These are phyloP conservation scores for Odontophorus gujanensis DNA, from an alignment of 2,113 vertebrate genomes.

Conservation along the genomic window DNA sequence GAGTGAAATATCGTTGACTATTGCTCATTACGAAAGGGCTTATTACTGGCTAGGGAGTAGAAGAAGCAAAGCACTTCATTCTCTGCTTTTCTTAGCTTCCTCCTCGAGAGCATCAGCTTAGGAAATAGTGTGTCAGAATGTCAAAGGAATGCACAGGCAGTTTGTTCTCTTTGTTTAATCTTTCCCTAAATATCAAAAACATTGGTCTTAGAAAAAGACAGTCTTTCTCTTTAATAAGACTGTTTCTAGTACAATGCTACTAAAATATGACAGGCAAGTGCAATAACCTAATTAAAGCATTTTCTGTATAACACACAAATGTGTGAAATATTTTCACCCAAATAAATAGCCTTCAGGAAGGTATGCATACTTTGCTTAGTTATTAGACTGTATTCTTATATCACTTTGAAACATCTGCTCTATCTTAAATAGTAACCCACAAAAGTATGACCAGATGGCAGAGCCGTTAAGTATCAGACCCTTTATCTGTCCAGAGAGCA, in stretches of 20 bases:
- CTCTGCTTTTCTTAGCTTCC: constrained; percentile 49
- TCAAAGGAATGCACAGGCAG: constrained; percentile 59
- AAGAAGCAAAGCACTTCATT: constrained; percentile 34
- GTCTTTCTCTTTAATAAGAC: constrained; percentile 67
- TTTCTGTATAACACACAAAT: constrained; percentile 14
- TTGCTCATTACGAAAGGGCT: constrained; percentile 64
- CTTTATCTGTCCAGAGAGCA: constrained; percentile 52
- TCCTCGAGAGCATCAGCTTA: constrained; percentile 27
- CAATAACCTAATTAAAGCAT: constrained; percentile 63
- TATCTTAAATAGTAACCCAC: constrained; percentile 44
- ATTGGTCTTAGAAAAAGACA: constrained; percentile 50
- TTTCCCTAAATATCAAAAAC: constrained; percentile 56
- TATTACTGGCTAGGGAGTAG: constrained; percentile 57
- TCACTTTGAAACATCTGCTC: constrained; percentile 41
- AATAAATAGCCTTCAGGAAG: constrained; percentile 55
- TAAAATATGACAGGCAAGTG: constrained; percentile 54
- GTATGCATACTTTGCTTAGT: background rate
- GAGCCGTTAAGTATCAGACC: constrained; percentile 52
- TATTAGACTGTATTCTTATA: background rate
- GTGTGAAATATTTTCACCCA: constrained; percentile 54
- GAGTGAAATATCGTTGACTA: constrained; percentile 51
- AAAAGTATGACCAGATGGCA: constrained; percentile 49
- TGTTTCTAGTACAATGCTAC: constrained; percentile 26
- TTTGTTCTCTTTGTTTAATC: constrained; percentile 62
- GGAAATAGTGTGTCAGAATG: constrained; percentile 49